A percentile compares a stretch with the other conserved stretches of the same genome.
These are phyloP conservation scores for Prorops nasuta DNA, from an alignment of 1,140 invertebrate genomes.

Conservation along the genomic window DNA sequence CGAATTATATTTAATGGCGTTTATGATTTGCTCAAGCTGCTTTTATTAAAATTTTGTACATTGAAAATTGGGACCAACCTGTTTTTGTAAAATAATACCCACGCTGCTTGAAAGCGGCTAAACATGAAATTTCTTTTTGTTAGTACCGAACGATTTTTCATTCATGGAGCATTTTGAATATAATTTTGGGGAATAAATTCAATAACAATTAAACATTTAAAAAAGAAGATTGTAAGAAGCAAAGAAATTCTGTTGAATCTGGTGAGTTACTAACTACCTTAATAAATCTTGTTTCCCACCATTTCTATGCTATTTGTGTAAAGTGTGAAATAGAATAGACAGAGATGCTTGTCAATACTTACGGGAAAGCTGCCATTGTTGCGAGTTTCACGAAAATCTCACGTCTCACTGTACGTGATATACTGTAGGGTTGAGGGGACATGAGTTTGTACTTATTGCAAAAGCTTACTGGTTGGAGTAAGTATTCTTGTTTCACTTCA, in stretches of 20 bases:
- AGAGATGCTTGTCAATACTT: too few species aligned
- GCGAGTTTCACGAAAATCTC: constrained; percentile 94
- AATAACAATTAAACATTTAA: too few species aligned
- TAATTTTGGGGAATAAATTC: too few species aligned
- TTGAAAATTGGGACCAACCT: constrained; percentile 67
- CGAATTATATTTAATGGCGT: too few species aligned
- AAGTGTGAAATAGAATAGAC: too few species aligned
- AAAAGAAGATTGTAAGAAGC: too few species aligned
- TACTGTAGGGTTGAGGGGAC: constrained; percentile 84
- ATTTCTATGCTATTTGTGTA: too few species aligned
- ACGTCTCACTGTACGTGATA: constrained; percentile 71
- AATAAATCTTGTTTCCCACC: too few species aligned
- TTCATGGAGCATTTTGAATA: too few species aligned
- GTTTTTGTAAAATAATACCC: constrained; percentile 91
- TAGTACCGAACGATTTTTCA: constrained; percentile 37
- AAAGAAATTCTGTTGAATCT: too few species aligned
- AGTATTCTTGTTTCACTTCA: constrained; percentile 86
- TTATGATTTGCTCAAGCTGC: constrained; percentile 31
- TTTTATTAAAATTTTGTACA: constrained; percentile 23
- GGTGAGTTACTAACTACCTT: too few species aligned
- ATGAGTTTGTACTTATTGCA: constrained; percentile 92
- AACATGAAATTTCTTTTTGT: constrained; percentile 62
- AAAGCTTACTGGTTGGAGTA: constrained; percentile 87
- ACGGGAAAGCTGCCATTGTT: constrained; percentile 99
- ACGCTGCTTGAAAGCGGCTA: constrained; percentile 93